Evolutionary conservation across 2,113 vertebrate species (phyloP).

Genomic region (Suricata suricatta): DNA sequence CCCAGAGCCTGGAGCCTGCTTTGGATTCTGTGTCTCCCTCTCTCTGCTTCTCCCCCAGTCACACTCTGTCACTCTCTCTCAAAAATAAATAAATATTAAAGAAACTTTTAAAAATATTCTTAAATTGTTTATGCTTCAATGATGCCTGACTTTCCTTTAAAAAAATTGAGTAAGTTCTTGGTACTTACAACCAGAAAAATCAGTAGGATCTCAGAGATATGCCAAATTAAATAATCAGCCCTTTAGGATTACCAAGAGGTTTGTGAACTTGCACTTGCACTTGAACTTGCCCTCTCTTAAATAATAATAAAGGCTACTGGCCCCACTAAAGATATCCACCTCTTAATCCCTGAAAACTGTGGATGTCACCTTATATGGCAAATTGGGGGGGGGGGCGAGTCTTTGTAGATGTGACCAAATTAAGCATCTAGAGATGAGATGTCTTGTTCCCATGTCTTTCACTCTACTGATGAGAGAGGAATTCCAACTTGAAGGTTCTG

Average conservation of each 20-base stretch:
- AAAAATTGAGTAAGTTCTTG: background rate
- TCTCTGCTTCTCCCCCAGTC: too few relatives aligned
- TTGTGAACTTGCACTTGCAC: background rate
- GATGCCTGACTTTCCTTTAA: background rate
- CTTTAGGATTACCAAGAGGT: background rate
- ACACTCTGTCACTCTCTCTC: too few relatives aligned
- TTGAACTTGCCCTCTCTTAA: background rate
- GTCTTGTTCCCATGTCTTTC: background rate
- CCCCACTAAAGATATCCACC: background rate
- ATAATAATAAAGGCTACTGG: background rate
- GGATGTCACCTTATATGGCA: background rate
- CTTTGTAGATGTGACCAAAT: background rate
- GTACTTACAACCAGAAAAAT: constrained; percentile 30
- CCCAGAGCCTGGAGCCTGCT: too few relatives aligned
- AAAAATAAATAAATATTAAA: too few relatives aligned
- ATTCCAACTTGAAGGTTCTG: background rate
- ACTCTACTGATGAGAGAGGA: background rate
- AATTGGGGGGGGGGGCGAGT: background rate
- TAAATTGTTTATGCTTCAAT: constrained; percentile 5
- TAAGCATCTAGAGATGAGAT: background rate
- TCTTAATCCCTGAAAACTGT: background rate
- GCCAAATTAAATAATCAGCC: constrained; percentile 32
- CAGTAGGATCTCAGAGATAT: background rate
- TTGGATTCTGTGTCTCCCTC: too few relatives aligned
- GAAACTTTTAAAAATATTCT: background rate